These are phyloP conservation scores for Metallyticus violacea DNA, from an alignment of 2,888 invertebrate genomes.

Conservation along the genomic window DNA sequence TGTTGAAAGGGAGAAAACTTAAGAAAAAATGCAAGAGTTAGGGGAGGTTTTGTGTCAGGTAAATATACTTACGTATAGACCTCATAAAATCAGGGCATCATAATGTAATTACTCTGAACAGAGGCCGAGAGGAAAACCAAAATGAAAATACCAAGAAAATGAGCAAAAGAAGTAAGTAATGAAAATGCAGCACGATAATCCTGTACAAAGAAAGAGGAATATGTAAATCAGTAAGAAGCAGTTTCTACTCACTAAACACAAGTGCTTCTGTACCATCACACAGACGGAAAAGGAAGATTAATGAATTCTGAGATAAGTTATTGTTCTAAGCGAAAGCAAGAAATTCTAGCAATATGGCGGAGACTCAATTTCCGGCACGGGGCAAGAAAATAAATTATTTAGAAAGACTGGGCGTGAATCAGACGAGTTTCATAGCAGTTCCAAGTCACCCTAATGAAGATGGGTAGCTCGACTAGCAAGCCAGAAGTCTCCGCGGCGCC, in stretches of 20 bases:
- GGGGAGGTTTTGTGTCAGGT: too few relatives aligned
- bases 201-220: background rate
- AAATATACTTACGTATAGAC: too few relatives aligned
- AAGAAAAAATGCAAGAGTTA: too few relatives aligned
- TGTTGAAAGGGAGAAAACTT: too few relatives aligned
- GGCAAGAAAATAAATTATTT: background rate
- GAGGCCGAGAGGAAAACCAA: too few relatives aligned
- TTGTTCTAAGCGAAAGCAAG: background rate
- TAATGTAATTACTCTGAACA: too few relatives aligned
- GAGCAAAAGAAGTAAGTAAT: too few relatives aligned
- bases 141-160: too few relatives aligned
- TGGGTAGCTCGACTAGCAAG: background rate
- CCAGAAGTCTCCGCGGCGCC: background rate
- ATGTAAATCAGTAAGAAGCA: background rate
- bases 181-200: too few relatives aligned
- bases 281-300: background rate
- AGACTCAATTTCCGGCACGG: background rate
- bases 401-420: background rate
- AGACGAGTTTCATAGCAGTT: background rate
- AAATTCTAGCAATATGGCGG: background rate
- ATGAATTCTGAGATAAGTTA: background rate
- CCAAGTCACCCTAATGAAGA: background rate
- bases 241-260: background rate
- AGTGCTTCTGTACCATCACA: background rate
- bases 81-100: too few relatives aligned